A percentile compares a stretch with the other conserved stretches of the same genome.
Conservation (phyloP, 2,113 vertebrate genomes). For the Baryphthengus martii region DNA sequence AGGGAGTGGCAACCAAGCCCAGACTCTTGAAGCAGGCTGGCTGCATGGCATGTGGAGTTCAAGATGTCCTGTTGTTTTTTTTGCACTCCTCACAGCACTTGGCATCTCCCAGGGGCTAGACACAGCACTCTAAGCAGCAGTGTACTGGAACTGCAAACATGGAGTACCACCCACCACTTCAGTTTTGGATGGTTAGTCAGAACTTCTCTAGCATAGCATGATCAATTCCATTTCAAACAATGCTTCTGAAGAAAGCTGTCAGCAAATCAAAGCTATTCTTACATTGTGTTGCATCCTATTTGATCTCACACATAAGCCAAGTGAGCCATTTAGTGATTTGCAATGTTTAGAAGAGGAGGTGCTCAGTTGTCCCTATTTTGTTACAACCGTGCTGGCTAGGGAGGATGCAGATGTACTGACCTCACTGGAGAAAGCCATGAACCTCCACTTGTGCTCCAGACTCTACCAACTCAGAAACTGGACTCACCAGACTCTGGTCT, state of each 20-base stretch:
- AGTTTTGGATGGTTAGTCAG: background rate
- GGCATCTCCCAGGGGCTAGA: background rate
- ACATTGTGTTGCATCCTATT: fast-evolving
- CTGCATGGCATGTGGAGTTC: fast-evolving
- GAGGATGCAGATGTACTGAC: fast-evolving
- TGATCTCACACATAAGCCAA: background rate
- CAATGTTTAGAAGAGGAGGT: fast-evolving
- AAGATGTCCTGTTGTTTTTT: background rate
- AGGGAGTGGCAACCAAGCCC: background rate
- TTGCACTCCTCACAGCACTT: background rate
- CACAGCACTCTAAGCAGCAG: background rate
- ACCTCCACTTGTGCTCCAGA: fast-evolving
- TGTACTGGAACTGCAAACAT: background rate
- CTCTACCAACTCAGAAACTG: too few relatives aligned
- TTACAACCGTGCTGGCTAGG: fast-evolving
- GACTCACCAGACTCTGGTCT: background rate
- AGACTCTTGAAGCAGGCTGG: background rate
- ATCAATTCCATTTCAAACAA: background rate
- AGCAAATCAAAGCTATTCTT: background rate
- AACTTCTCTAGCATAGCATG: background rate
- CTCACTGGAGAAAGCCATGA: background rate
- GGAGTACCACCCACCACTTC: background rate
- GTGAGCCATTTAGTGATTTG: background rate
- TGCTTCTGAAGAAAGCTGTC: background rate
- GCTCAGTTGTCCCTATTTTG: fast-evolving